These are phyloP conservation scores for Chalcosyrphus nemorum DNA, from an alignment of 2,888 invertebrate genomes.

Conservation along the genomic window DNA sequence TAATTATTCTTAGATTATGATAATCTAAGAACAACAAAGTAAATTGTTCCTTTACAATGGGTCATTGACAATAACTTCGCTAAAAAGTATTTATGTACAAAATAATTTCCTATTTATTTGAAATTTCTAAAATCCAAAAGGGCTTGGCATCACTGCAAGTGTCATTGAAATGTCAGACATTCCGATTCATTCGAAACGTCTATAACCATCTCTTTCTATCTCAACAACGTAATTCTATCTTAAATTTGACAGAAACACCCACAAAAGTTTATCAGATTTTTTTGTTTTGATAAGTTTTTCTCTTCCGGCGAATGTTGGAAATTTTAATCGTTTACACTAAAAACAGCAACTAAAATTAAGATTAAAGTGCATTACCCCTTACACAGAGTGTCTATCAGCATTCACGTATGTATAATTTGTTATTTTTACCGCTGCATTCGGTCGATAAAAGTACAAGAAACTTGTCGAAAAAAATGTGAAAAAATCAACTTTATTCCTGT, in stretches of 20 bases:
- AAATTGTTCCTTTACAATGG: too few species aligned
- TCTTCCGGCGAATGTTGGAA: slow-evolving; percentile 28
- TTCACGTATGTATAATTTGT: slow-evolving; percentile 27
- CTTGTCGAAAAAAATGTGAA: background rate
- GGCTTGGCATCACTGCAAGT: slow-evolving; percentile 37
- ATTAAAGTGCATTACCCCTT: background rate
- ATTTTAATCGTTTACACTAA: background rate
- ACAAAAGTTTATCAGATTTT: slow-evolving; percentile 51
- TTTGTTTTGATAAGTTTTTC: slow-evolving; percentile 64
- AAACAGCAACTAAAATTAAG: background rate
- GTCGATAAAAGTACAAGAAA: slow-evolving; percentile 13
- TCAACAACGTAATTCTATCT: slow-evolving; percentile 13
- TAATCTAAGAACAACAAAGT: too few species aligned
- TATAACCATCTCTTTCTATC: slow-evolving; percentile 21
- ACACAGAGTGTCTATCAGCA: background rate
- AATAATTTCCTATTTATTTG: too few species aligned
- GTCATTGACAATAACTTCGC: too few species aligned
- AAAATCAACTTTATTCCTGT: background rate
- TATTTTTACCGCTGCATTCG: background rate
- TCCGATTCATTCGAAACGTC: background rate
- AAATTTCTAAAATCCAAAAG: background rate
- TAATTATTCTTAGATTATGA: too few species aligned
- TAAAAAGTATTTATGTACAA: too few species aligned
- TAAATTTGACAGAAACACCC: slow-evolving; percentile 55
- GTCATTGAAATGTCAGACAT: slow-evolving; percentile 20